Evolutionary conservation across 64 coral and sea anemone genomes (phyloP).

Genomic region (Pocillopora verrucosa): DNA sequence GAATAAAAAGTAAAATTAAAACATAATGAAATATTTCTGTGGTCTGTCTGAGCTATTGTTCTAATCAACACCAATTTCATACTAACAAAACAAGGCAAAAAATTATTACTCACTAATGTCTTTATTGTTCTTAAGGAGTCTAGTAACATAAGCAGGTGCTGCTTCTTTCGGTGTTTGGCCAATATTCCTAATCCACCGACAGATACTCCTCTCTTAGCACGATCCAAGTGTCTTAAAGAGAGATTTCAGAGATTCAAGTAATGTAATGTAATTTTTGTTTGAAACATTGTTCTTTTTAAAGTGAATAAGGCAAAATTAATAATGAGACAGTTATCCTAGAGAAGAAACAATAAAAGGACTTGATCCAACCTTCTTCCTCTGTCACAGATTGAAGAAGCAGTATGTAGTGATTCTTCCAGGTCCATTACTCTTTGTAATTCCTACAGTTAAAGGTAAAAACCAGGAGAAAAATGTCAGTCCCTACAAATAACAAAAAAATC

Average conservation of each 20-base stretch:
- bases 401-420: constrained; percentile 80
- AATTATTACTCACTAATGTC: constrained; percentile 65
- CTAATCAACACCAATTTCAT: too few relatives aligned
- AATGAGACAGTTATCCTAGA: not conserved
- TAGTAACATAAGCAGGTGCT: constrained; percentile 87
- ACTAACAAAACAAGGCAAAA: not conserved
- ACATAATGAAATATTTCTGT: not conserved
- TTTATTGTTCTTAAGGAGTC: constrained; percentile 96
- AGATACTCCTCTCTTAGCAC: constrained; percentile 86
- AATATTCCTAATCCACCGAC: constrained; percentile 91
- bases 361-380: constrained; percentile 81
- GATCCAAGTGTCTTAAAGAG: constrained; percentile 70
- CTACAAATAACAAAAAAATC: not conserved
- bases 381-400: constrained; percentile 90
- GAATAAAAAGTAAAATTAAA: too few relatives aligned
- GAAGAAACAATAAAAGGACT: not conserved
- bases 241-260: too few relatives aligned
- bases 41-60: too few relatives aligned
- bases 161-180: constrained; percentile 95
- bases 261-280: not conserved
- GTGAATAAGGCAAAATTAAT: not conserved
- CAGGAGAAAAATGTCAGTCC: not conserved
- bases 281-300: too few relatives aligned
- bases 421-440: constrained; percentile 99
- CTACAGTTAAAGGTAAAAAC: constrained; percentile 19